These are phyloP conservation scores for Girardinichthys multiradiatus DNA, from an alignment of 2,113 vertebrate species.

Conservation along the genomic window DNA sequence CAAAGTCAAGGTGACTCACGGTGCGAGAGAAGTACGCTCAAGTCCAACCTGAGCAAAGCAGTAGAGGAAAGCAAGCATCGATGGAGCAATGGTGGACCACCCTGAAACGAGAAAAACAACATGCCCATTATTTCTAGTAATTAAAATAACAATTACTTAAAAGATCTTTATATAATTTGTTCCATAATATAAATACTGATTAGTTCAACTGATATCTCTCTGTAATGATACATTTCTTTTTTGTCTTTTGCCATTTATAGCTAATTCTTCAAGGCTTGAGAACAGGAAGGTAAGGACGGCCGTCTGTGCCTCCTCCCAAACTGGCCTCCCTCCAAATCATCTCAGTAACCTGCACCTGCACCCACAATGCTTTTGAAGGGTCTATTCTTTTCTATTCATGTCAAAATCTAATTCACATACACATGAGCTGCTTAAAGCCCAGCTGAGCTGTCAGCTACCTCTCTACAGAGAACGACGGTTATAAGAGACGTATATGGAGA, in stretches of 20 bases:
- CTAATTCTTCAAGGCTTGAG: slow-evolving; percentile 34
- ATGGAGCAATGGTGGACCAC: slow-evolving; percentile 69
- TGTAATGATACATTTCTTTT: slow-evolving; percentile 1
- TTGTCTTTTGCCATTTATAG: slow-evolving; percentile 56
- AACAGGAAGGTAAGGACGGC: slow-evolving; percentile 61
- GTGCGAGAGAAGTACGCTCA: slow-evolving; percentile 68
- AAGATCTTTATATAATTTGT: background rate
- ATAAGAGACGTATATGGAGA: slow-evolving; percentile 1
- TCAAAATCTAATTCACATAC: slow-evolving; percentile 54
- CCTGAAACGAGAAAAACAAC: slow-evolving; percentile 58
- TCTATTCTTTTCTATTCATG: slow-evolving; percentile 71
- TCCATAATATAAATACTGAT: too few species aligned
- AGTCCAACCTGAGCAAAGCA: slow-evolving; percentile 83
- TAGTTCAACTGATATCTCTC: accelerated
- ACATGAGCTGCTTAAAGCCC: slow-evolving; percentile 37
- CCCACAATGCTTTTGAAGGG: slow-evolving; percentile 67
- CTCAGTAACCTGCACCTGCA: slow-evolving; percentile 69
- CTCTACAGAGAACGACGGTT: slow-evolving; percentile 7
- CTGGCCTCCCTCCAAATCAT: slow-evolving; percentile 66
- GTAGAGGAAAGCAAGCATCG: slow-evolving; percentile 81
- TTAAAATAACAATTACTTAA: background rate
- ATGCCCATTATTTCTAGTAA: background rate
- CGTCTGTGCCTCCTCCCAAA: slow-evolving; percentile 49
- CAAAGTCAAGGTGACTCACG: slow-evolving; percentile 65
- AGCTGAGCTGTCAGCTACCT: slow-evolving; percentile 42